phyloP scores from a whole-genome alignment of 1,140 invertebrate genomes.

The Teleogryllus occipitalis region DNA sequence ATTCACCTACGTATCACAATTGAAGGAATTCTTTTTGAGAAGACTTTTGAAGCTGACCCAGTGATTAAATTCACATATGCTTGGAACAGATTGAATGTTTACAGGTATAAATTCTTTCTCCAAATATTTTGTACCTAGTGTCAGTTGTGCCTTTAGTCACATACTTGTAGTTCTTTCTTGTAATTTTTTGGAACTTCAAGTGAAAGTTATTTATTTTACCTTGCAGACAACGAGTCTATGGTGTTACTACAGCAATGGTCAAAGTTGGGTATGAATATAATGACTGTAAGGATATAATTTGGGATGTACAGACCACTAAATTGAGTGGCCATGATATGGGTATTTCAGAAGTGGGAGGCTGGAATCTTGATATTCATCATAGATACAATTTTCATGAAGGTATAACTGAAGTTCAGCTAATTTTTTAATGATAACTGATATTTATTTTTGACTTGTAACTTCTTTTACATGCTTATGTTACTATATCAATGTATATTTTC shows the following conservation, averaged over 20 bases:
- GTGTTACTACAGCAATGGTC: slow-evolving; percentile 82
- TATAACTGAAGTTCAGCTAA: slow-evolving; percentile 31
- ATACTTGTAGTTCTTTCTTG: too few relatives aligned
- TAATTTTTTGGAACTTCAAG: too few relatives aligned
- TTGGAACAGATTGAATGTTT: slow-evolving; percentile 95
- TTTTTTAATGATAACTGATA: too few relatives aligned
- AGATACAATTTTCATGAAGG: slow-evolving; percentile 96
- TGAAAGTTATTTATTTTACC: not conserved
- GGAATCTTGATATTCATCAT: slow-evolving; percentile 96
- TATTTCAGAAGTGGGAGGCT: slow-evolving; percentile 90
- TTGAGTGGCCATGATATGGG: slow-evolving; percentile 92
- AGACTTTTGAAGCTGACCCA: slow-evolving; percentile 89
- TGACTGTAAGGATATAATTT: slow-evolving; percentile 87
- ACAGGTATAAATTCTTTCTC: slow-evolving; percentile 37
- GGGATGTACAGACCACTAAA: slow-evolving; percentile 92
- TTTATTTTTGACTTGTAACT: not conserved
- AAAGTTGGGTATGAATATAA: slow-evolving; percentile 94
- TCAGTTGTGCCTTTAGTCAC: too few relatives aligned
- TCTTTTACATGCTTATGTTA: not conserved
- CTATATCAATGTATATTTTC: slow-evolving; percentile 28
- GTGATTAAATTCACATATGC: slow-evolving; percentile 93
- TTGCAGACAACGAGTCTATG: slow-evolving; percentile 78
- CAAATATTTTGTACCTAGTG: not conserved
- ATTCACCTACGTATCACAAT: slow-evolving; percentile 88
- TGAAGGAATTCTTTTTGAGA: slow-evolving; percentile 88